Evolutionary conservation across 2,113 vertebrate genomes (phyloP), one percentile per base, ranked within the genome.

Genomic region (Pavo muticus): DNA sequence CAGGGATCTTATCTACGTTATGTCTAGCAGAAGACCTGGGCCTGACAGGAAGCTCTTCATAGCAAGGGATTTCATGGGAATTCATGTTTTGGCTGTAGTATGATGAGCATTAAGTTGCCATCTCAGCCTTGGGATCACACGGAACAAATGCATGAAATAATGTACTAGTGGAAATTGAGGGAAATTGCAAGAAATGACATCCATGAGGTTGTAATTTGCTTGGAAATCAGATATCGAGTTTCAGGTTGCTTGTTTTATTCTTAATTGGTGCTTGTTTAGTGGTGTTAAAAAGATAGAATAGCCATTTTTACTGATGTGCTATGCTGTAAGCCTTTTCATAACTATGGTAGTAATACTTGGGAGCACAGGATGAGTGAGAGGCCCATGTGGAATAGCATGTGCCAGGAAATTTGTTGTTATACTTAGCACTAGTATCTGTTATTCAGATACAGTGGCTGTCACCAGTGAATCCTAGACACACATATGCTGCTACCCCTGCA

Each of bases 171-270:
- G 44, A 94, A 83, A 77, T 0, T 25, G 64, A 80, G 71, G 47
- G 47, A 83, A 71, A 79, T 5, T 23, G 21, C 39, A 54, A 57
- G 47, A 21, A 10, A 11, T 21, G 45, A 90, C 32, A 84, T 37
- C 37, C n/a, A 14, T 25, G 12, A 70, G 64, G 65, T 1, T 70
- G 23, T 77, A 54, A 64, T 83, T 90, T 67, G 23, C 44, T 42
- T 93, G 67, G n/a, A 92, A 89, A 72, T 82, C 77, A 83, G n/a
- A 29, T 84, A n/a, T 29, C 69, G 52, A 90, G 57, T 44, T 60
- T 14, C 71, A 65, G 75, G n/a, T 87, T 91, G 57, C 48, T 88
- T 85, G 50, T 76, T 88, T 73, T 90, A 12, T 40, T 88, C 50
- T 60, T 70, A 29, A 48, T 60, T 77, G 10, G n/a, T 87, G 35